Percentiles rank a stretch among this genome's conserved stretches.
Evolutionary conservation across 1,140 invertebrate genomes (phyloP).

Genomic region (Streblospio benedicti): DNA sequence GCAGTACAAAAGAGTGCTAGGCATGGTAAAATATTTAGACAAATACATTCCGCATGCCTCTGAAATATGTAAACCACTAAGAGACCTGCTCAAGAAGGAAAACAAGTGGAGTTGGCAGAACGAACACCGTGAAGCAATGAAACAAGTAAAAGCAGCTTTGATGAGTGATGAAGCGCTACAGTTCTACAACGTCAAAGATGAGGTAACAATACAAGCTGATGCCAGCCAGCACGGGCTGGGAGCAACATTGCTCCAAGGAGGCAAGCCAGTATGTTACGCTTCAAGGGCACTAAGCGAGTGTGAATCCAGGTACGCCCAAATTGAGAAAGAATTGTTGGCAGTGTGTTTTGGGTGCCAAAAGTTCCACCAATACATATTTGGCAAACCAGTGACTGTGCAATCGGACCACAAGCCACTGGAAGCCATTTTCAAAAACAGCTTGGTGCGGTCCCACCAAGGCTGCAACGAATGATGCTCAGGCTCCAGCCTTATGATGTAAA

Average conservation of each 20-base stretch:
- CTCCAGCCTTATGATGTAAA: constrained; percentile 45
- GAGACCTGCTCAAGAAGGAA: constrained; percentile 6
- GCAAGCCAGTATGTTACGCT: constrained; percentile 45
- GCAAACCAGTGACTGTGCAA: constrained; percentile 22
- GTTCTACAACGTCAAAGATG: constrained; percentile 25
- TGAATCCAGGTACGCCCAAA: constrained; percentile 48
- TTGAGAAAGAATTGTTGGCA: constrained; percentile 49
- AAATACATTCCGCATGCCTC: constrained; percentile 18
- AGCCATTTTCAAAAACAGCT: constrained; percentile 45
- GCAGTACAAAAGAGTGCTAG: constrained; percentile 23
- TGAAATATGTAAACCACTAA: neutral
- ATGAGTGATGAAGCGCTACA: constrained; percentile 20
- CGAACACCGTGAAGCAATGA: constrained; percentile 13
- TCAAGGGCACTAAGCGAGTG: constrained; percentile 40
- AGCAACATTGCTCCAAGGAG: constrained; percentile 44
- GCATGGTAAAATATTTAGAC: constrained; percentile 24
- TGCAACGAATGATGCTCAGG: constrained; percentile 46
- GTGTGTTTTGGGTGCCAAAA: constrained; percentile 45
- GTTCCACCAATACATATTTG: constrained; percentile 44
- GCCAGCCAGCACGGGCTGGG: constrained; percentile 38
- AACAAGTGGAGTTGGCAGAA: constrained; percentile 4
- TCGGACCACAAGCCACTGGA: constrained; percentile 43
- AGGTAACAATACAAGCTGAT: constrained; percentile 26
- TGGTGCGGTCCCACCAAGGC: constrained; percentile 34
- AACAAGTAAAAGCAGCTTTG: constrained; percentile 21